Evolutionary conservation across 2,113 vertebrate genomes (phyloP), one percentile per base, ranked within the genome.

Genomic region (Alligator sinensis): DNA sequence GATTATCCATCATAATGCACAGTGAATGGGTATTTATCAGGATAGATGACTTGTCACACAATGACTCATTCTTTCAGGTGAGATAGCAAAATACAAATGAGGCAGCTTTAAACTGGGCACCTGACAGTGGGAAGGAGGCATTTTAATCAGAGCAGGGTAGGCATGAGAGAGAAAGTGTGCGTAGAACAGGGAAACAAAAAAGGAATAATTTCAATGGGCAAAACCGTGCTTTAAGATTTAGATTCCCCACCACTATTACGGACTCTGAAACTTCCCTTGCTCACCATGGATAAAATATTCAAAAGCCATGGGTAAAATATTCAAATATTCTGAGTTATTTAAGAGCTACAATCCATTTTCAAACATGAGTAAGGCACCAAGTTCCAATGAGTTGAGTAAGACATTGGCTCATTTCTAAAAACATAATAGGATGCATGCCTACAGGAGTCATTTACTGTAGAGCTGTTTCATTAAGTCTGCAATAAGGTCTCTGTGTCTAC

Each of bases 11-110:
- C 81, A 38, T 27, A 88, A 62, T n/a, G 12, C 25, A 60, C 17
- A 60, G 11, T n/a, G 38, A 93, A 89, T 64, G 92, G 54, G 74
- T 82, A 60, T 87, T 95, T 89, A 91, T 91, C 84, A 88, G 94
- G 79, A 89, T 0, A 86, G 15, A 74, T 91, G 19, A 83, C 66
- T 86, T 91, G 66, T 85, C 24, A 80, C 54, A 79, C 27, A 77
- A 1, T 2, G 12, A 62, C 88, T 79, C 5, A 16, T 89, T 91
- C 84, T 93, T 92, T 62, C 47, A 84, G 80, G 64, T 68, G 66
- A 76, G 12, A 17, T 25, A 66, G 24, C 7, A 80, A 91, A 80
- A 84, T 87, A 55, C 58, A 90, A 93, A 95, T 10, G 70, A 28
- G 78, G 47, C 22, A 59, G 64, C 77, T 86, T 92, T 59, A 92